Evolutionary conservation across 2,888 invertebrate genomes (phyloP), one percentile per base, ranked within the genome.

Genomic region (Calliscelio sp.): DNA sequence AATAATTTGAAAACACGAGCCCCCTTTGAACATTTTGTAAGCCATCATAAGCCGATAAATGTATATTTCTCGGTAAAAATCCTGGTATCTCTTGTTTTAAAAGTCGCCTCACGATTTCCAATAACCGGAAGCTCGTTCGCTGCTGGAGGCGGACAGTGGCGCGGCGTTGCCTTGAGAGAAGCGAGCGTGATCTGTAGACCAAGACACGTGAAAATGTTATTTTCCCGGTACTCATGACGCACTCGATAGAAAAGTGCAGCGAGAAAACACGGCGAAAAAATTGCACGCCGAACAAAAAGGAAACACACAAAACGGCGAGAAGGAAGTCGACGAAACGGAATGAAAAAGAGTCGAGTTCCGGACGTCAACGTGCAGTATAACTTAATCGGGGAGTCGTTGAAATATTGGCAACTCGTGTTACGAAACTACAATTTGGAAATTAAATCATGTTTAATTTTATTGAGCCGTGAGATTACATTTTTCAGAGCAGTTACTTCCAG

Each of bases 71-170:
- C 71, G 77, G 57, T 74, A 74, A 83, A n/a, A 85, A 81, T 65
- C 55, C 53, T 38, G 20, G 71, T 63, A 59, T 63, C 46, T 59
- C 65, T 51, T 71, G 65, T 81, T 53, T 86, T 68, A 44, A 61
- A 57, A 87, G 85, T 86, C 86, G 70, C 24, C 81, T 82, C 87
- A 87, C 86, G 86, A 86, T 86, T 87, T 87, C 87, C 87, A 86
- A 87, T 87, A 87, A 87, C 84, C 85, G 86, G 82, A 86, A 86
- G 84, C 87, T 86, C 79, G 81, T 83, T 77, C 77, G 55, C 51
- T 71, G 61, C 51, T 57, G 53, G 55, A 63, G 57, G 53, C 70
- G 78, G 81, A 79, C 79, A 61, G 75, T 74, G 70, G 66, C 71
- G 59, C 71, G 65, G 71, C 51, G 66, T 55, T 57, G 71, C 70